These are phyloP conservation scores for Philotrypesis tridentata DNA, from an alignment of 1,140 invertebrate genomes.

Conservation along the genomic window DNA sequence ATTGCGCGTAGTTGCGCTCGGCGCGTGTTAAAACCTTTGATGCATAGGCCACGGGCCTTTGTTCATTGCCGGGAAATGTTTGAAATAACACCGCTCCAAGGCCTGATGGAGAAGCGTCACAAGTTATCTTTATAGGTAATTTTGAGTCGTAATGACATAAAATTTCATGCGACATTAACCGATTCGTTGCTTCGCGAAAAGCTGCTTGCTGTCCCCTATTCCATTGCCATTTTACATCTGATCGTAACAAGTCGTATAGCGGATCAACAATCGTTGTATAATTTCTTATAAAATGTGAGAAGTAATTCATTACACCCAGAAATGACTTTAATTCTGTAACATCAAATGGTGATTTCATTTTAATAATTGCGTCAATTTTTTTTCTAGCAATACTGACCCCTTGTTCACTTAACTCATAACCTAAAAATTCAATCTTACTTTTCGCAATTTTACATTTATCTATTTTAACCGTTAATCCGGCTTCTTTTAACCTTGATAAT, in stretches of 20 bases:
- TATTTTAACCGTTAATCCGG: background rate
- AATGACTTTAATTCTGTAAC: conserved; percentile 17
- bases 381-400: background rate
- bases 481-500: background rate
- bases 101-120: too few relatives aligned
- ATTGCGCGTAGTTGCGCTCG: conserved; percentile 29
- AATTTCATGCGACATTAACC: conserved; percentile 20
- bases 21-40: conserved; percentile 6
- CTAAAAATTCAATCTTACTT: conserved; percentile 12
- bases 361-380: conserved; percentile 22
- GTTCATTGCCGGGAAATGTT: background rate
- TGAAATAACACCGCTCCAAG: conserved; percentile 25
- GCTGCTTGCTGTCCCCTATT: background rate
- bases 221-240: conserved; percentile 25
- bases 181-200: conserved; percentile 20
- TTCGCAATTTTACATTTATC: conserved; percentile 20
- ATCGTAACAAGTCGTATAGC: background rate
- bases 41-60: conserved; percentile 3
- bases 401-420: background rate
- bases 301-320: conserved; percentile 34
- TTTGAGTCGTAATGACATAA: conserved; percentile 20
- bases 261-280: conserved; percentile 6
- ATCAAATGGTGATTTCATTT: background rate
- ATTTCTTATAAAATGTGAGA: conserved; percentile 38
- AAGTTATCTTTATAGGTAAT: conserved; percentile 18